These are phyloP conservation scores for Lampris incognitus DNA, from an alignment of 2,113 vertebrate genomes.

Conservation along the genomic window DNA sequence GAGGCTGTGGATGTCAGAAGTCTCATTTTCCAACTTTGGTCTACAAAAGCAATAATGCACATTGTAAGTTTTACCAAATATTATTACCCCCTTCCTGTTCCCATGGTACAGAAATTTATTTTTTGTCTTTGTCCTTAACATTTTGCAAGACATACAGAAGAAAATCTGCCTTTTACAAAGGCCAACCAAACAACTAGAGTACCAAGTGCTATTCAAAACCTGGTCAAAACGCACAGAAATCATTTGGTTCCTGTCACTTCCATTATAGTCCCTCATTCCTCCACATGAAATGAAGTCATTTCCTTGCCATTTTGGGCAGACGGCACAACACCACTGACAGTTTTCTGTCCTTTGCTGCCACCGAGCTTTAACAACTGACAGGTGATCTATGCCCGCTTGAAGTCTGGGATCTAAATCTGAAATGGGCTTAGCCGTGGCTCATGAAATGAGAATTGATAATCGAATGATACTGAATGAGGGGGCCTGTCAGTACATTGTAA, in stretches of 20 bases:
- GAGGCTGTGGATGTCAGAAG: conserved; percentile 37
- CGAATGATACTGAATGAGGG: conserved; percentile 78
- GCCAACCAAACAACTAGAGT: conserved; percentile 16
- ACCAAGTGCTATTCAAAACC: conserved; percentile 34
- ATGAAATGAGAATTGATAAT: conserved; percentile 81
- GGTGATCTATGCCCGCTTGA: conserved; percentile 75
- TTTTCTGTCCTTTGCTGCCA: conserved; percentile 67
- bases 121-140: no score
- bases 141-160: conserved; percentile 25
- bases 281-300: conserved; percentile 65
- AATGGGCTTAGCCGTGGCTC: conserved; percentile 67
- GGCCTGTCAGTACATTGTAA: conserved; percentile 74
- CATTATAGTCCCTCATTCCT: conserved; percentile 57
- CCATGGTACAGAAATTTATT: neutral
- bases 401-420: conserved; percentile 73
- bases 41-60: conserved; percentile 15
- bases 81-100: neutral
- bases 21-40: conserved; percentile 25
- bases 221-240: conserved; percentile 28
- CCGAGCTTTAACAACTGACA: conserved; percentile 69
- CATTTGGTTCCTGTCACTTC: conserved; percentile 61
- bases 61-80: neutral
- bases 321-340: conserved; percentile 57
- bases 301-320: conserved; percentile 50
- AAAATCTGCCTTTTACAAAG: conserved; percentile 16